Conservation (phyloP, 2,113 vertebrate genomes). For the Gavia stellata region DNA sequence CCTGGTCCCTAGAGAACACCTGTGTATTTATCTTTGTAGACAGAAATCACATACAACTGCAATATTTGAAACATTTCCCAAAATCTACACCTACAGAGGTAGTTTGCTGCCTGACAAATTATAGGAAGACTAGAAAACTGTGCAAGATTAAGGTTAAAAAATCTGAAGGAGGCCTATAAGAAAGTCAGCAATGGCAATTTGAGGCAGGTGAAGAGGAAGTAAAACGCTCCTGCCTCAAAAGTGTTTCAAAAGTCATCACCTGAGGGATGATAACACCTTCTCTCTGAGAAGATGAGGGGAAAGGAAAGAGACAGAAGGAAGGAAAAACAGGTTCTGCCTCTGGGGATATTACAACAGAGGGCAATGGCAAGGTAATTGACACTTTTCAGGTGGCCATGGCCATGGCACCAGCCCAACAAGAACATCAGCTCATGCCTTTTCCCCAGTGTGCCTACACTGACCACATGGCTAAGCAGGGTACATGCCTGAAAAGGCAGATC, state of each 20-base stretch:
- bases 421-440: not conserved
- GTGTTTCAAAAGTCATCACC: not conserved
- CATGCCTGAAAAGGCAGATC: not conserved
- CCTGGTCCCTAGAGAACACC: not conserved
- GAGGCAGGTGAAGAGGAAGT: not conserved
- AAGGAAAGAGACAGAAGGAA: not conserved
- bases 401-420: not conserved
- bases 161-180: not conserved
- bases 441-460: too few species aligned
- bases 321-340: not conserved
- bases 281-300: not conserved
- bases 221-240: not conserved
- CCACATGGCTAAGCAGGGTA: not conserved
- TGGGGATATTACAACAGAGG: not conserved
- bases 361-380: not conserved
- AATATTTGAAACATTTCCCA: not conserved
- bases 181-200: not conserved
- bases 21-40: not conserved
- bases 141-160: not conserved
- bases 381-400: not conserved
- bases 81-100: not conserved
- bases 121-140: not conserved
- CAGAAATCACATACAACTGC: not conserved
- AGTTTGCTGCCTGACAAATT: not conserved
- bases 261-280: not conserved